phyloP scores from a whole-genome alignment of 2,888 invertebrate species.

The Trachelus iudaicus region DNA sequence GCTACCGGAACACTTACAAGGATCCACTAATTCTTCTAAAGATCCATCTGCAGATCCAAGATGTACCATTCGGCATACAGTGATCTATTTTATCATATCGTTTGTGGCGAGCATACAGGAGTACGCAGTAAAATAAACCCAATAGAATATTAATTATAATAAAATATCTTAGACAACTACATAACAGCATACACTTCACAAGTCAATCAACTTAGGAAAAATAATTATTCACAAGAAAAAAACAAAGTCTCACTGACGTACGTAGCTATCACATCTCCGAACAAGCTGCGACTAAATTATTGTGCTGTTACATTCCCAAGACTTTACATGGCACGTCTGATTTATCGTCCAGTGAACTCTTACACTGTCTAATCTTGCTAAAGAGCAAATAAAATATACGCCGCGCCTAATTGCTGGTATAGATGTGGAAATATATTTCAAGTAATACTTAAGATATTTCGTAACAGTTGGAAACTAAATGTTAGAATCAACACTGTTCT shows the following conservation, averaged over 20 bases:
- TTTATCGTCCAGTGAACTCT: neutral
- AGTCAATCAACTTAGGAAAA: neutral
- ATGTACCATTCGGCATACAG: neutral
- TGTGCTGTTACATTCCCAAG: neutral
- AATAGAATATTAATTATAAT: neutral
- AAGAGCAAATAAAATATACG: neutral
- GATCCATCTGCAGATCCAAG: conserved; percentile 49
- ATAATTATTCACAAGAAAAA: neutral
- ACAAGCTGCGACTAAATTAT: neutral
- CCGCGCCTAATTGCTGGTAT: neutral
- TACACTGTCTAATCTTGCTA: neutral
- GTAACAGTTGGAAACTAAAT: neutral
- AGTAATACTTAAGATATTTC: neutral
- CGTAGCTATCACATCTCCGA: neutral
- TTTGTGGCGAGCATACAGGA: neutral
- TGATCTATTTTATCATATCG: neutral
- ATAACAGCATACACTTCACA: neutral
- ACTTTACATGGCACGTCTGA: neutral
- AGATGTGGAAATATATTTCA: neutral
- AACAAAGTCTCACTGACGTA: neutral
- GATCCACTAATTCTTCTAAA: conserved; percentile 67
- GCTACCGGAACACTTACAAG: conserved; percentile 70
- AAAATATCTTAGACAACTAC: neutral
- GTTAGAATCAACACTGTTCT: neutral
- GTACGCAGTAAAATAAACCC: neutral